Base-by-base conservation (phyloP, 2,888 invertebrate genomes). In the Antheraea assamensis region DNA sequence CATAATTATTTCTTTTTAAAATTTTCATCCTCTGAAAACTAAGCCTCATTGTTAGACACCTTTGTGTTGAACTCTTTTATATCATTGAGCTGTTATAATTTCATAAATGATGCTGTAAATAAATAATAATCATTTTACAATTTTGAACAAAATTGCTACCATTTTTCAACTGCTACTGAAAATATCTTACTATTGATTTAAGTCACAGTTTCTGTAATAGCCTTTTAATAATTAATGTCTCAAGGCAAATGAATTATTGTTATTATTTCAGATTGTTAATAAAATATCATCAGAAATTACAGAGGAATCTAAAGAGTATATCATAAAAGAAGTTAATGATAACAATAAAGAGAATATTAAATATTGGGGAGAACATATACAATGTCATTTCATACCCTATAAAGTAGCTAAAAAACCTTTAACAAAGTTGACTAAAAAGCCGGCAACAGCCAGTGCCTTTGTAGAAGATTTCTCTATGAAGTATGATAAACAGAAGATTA, bases 181-280 rank as follows among this genome's bases (percentile, higher is more conserved):
- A 8, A 47, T 49, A 19, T 19, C 49, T 49, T 52, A 21, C 7
- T 52, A 21, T 5, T 19, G 52, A 21, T 52, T 5, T 21, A 52
- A 52, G 21, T 4, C 21, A 7, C 1, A 52, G 52, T 52, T 52
- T 52, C n/a, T 52, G 5, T 52, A 7, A 52, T 52, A 21, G 21
- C 21, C 7, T 85, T 2, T 79, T 93, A 17, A 75, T 82, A 30
- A 52, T 78, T 88, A 77, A 78, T 92, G 66, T 89, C 96, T 68
- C 95, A 95, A 78, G 81, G 95, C 55, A 89, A 95, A 76, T 95
- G 95, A 75, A 88, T 96, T 13, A 91, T 96, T 15, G 96, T 97
- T 68, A 72, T 58, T 55, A 70, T 88, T 87, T 47, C 81, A 95
- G 95, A 87, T 94, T 75, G 95, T 96, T 4, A 85, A 85, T 75